Conservation (phyloP, 2,888 invertebrate genomes). For the Pristionchus entomophagus region DNA sequence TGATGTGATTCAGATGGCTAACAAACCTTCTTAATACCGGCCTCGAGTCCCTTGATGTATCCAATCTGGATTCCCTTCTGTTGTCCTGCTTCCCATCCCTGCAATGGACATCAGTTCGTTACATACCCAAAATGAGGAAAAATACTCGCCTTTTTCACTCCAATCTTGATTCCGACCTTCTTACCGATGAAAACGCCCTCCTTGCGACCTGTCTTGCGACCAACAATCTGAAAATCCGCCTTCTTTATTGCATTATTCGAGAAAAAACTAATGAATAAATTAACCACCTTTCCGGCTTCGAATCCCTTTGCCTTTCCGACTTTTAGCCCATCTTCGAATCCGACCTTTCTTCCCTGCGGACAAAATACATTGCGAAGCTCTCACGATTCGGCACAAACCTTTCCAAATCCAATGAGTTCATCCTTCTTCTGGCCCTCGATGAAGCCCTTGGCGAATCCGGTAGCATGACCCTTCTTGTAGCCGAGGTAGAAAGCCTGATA, state of each 20-base stretch:
- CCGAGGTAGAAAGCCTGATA: not conserved
- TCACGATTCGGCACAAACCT: not conserved
- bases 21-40: not conserved
- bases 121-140: not conserved
- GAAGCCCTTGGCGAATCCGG: not conserved
- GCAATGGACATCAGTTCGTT: not conserved
- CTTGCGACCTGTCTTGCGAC: not conserved
- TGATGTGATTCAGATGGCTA: no score
- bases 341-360: not conserved
- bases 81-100: not conserved
- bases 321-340: not conserved
- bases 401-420: not conserved
- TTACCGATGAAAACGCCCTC: constrained; percentile 1
- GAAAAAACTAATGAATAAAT: no score
- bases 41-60: not conserved
- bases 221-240: not conserved
- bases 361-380: not conserved
- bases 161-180: not conserved
- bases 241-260: not conserved
- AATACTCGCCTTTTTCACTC: not conserved
- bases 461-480: not conserved
- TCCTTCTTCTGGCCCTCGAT: not conserved
- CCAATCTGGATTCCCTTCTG: constrained; percentile 4
- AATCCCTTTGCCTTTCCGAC: not conserved
- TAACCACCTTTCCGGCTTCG: not conserved